phyloP scores from a whole-genome alignment of 1,140 invertebrate genomes.

The Apis florea region DNA sequence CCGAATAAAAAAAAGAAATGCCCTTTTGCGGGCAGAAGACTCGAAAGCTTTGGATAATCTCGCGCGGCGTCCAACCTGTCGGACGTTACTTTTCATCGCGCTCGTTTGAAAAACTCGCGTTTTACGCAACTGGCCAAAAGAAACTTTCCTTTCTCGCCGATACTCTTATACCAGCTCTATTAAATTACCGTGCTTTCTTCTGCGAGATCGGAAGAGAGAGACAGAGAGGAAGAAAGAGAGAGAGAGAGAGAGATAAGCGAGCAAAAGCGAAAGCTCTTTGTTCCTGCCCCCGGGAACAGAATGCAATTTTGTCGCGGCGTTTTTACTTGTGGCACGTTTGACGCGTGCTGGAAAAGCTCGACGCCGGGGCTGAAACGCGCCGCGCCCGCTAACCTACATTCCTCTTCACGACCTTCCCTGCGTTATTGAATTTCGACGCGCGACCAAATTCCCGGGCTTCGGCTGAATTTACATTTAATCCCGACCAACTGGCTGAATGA shows the following conservation, averaged over 20 bases:
- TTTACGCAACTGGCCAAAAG: background rate
- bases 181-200: slow-evolving; percentile 25
- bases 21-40: too few species aligned
- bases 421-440: slow-evolving; percentile 45
- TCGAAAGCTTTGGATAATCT: slow-evolving; percentile 32
- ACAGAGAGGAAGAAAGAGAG: too few species aligned
- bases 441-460: slow-evolving; percentile 14
- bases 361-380: slow-evolving; percentile 1
- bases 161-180: slow-evolving; percentile 28
- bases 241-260: background rate
- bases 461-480: slow-evolving; percentile 42
- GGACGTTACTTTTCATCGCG: slow-evolving; percentile 32
- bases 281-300: background rate
- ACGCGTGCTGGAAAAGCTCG: slow-evolving; percentile 23
- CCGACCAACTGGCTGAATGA: slow-evolving; percentile 7
- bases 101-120: slow-evolving; percentile 12
- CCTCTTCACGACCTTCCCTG: slow-evolving; percentile 10
- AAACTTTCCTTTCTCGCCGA: background rate
- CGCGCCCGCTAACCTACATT: slow-evolving; percentile 25
- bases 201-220: background rate
- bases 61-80: background rate
- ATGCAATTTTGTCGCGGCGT: slow-evolving; percentile 31
- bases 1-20: slow-evolving; percentile 11
- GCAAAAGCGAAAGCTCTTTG: slow-evolving; percentile 6
- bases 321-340: slow-evolving; percentile 35